Percentiles rank a stretch among this genome's conserved stretches.
phyloP scores from a whole-genome alignment of 2,888 invertebrate species.

The Eumerus sabulonum region DNA sequence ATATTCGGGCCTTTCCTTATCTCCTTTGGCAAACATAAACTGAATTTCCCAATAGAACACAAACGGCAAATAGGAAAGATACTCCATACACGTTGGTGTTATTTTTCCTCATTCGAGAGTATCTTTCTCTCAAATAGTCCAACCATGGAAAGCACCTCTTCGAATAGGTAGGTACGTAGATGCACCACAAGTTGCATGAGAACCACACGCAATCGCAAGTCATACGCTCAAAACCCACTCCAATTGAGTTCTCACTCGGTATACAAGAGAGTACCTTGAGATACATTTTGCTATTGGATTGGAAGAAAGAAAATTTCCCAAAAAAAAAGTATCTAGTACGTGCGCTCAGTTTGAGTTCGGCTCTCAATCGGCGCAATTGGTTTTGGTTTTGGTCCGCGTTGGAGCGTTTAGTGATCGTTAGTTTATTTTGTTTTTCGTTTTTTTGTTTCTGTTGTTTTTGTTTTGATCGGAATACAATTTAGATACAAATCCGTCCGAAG shows the following conservation, averaged over 20 bases:
- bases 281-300: not conserved
- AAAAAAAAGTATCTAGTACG: conserved; percentile 38
- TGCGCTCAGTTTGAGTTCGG: conserved; percentile 61
- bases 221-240: conserved; percentile 9
- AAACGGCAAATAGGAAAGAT: too few relatives aligned
- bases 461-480: conserved; percentile 1
- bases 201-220: conserved; percentile 26
- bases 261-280: not conserved
- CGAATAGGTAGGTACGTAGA: too few relatives aligned
- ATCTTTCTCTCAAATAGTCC: too few relatives aligned
- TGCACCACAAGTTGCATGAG: too few relatives aligned
- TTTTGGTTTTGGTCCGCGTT: conserved; percentile 2
- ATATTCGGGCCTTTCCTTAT: too few relatives aligned
- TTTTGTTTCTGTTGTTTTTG: conserved; percentile 23
- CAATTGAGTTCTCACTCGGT: not conserved
- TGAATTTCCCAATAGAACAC: too few relatives aligned
- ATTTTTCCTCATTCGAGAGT: too few relatives aligned
- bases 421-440: conserved; percentile 28
- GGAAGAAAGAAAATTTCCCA: too few relatives aligned
- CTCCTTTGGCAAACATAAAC: too few relatives aligned
- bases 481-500: conserved; percentile 5
- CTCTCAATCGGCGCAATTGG: conserved; percentile 52
- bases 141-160: too few relatives aligned
- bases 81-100: too few relatives aligned
- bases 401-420: conserved; percentile 6